Base-by-base conservation (phyloP, 1,140 invertebrate species). In the Ooceraea biroi region DNA sequence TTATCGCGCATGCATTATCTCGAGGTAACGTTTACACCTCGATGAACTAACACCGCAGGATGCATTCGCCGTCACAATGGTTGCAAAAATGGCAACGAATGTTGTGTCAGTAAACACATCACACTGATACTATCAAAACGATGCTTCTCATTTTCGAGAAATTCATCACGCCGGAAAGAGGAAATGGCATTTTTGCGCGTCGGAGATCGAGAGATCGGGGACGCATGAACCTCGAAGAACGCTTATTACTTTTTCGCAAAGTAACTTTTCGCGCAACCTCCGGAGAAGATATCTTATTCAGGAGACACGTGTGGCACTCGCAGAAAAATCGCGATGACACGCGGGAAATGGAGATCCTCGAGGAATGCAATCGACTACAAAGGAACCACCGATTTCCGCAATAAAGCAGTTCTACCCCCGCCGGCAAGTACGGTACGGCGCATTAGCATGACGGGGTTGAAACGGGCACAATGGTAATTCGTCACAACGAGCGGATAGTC, bases 381-480 rank as follows among this genome's bases (percentile, higher is more conserved):
- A 80, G 65, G 41, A 69, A 12, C 14, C 17, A 55, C n/a, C 30
- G 50, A 78, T 68, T 17, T 5, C 22, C 11, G 48, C 50, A 30
- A 46, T 58, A 58, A 71, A 80, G 65, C 55, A 30, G 14, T 25
- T 22, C 19, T 30, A 44, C n/a, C 48, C 41, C 71, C n/a, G 14
- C n/a, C 61, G 27, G 27, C 61, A n/a, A 63, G 55, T 30, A 27
- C n/a, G 44, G 44, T 17, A 48, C 10, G 36, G 65, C 65, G 36
- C 48, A 3, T 58, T 11, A 25, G 50, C 19, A 57, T 69, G 65
- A 69, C 36, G 25, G 30, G 10, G 36, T 80, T 36, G 76, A 80
- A 80, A 69, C 55, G 65, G 19, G 76, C 76, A 58, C 76, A 80
- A 71, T 66, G 46, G 65, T 80, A 71, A 80, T 80, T 80, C 76